A percentile compares a stretch with the other conserved stretches of the same genome.
phyloP scores from a whole-genome alignment of 2,888 invertebrate species.

The Phragmatobia fuliginosa region DNA sequence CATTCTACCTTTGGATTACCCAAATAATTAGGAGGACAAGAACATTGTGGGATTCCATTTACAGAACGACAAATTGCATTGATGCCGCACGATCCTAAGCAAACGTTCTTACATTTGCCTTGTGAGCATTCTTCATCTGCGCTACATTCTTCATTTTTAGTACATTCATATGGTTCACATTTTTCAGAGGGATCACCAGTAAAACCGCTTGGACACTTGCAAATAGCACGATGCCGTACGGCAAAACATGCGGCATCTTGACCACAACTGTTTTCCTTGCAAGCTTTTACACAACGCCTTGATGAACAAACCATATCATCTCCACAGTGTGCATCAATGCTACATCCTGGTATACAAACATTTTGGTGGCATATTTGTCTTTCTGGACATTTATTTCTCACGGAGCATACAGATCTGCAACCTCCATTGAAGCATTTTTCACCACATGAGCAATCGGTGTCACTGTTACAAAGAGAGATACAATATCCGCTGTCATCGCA shows the following conservation, averaged over 20 bases:
- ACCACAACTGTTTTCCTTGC: constrained; percentile 91
- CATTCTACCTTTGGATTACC: constrained; percentile 94
- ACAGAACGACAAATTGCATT: constrained; percentile 95
- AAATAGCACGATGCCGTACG: constrained; percentile 93
- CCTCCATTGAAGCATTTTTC: constrained; percentile 91
- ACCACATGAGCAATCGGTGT: constrained; percentile 92
- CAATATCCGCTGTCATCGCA: constrained; percentile 95
- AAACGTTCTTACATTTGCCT: constrained; percentile 92
- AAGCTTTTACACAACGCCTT: constrained; percentile 90
- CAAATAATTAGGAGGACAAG: constrained; percentile 92
- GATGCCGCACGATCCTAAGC: constrained; percentile 92
- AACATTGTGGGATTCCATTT: constrained; percentile 92
- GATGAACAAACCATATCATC: constrained; percentile 90
- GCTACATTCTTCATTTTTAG: constrained; percentile 91
- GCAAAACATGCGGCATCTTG: constrained; percentile 93
- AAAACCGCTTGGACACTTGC: constrained; percentile 95
- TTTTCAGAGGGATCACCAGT: constrained; percentile 92
- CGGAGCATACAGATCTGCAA: constrained; percentile 91
- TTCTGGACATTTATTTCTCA: constrained; percentile 89
- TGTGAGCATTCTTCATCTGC: constrained; percentile 91
- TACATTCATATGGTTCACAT: constrained; percentile 93
- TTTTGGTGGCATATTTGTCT: constrained; percentile 92
- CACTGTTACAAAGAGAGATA: constrained; percentile 88
- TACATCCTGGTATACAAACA: constrained; percentile 92
- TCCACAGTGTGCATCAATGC: constrained; percentile 92